Conservation (phyloP, 1,140 invertebrate genomes). For the Carposina sasakii region DNA sequence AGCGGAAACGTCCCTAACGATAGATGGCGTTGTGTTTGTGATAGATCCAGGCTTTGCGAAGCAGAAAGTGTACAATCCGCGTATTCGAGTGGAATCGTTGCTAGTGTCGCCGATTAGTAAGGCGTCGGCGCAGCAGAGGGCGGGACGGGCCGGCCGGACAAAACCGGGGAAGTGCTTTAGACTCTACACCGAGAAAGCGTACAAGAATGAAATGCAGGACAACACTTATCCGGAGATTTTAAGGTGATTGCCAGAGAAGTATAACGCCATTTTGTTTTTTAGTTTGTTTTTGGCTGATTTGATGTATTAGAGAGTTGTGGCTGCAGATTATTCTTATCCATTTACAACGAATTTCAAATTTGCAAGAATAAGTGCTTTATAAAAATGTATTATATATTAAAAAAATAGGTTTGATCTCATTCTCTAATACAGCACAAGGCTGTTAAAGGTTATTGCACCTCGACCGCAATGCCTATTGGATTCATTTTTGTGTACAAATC, state of each 20-base stretch:
- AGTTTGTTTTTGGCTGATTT: no score
- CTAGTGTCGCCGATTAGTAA: slow-evolving; percentile 99
- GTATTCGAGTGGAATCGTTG: slow-evolving; percentile 93
- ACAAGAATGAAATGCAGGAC: slow-evolving; percentile 99
- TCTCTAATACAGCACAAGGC: no score
- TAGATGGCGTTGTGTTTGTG: slow-evolving; percentile 99
- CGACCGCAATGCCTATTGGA: no score
- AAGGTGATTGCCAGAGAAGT: slow-evolving; percentile 58
- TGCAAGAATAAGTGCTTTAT: no score
- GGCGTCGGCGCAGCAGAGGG: slow-evolving; percentile 98
- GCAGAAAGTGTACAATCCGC: slow-evolving; percentile 79
- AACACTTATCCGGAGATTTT: slow-evolving; percentile 99
- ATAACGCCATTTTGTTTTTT: no score
- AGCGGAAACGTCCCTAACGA: slow-evolving; percentile 98
- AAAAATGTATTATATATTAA: no score
- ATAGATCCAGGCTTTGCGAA: slow-evolving; percentile 99
- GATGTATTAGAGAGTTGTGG: no score
- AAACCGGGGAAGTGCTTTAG: slow-evolving; percentile 98
- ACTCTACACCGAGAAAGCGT: slow-evolving; percentile 98
- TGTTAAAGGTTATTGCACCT: no score
- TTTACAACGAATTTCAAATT: no score
- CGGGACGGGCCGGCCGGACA: slow-evolving; percentile 97
- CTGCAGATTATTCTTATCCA: no score
- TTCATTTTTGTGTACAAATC: no score
- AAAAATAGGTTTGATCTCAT: no score